These are phyloP conservation scores for Drosophila kuntzei DNA, from an alignment of 2,888 invertebrate genomes.

Conservation along the genomic window DNA sequence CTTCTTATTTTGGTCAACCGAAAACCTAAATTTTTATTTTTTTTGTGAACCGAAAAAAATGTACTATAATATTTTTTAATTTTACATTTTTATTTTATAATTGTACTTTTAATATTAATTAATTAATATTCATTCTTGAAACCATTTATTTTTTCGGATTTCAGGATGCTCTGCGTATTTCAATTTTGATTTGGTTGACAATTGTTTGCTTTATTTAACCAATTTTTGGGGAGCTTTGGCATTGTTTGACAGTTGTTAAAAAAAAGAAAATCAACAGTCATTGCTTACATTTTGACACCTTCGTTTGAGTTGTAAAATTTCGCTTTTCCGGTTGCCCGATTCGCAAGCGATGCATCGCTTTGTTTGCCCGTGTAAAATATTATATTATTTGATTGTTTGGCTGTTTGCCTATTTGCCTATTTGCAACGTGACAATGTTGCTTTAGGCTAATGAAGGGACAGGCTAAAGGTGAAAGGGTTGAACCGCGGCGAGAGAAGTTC, in stretches of 20 bases:
- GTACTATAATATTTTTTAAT: no score
- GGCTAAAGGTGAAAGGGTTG: constrained; percentile 10
- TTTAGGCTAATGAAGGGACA: constrained; percentile 63
- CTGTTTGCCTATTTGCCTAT: constrained; percentile 36
- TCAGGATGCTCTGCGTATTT: constrained; percentile 7
- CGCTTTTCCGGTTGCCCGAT: constrained; percentile 3
- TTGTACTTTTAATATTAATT: no score
- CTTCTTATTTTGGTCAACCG: no score
- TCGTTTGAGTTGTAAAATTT: background rate
- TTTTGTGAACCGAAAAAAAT: no score
- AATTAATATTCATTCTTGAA: no score
- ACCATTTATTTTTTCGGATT: no score
- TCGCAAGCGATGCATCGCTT: constrained; percentile 14
- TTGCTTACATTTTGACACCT: constrained; percentile 46
- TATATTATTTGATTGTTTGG: constrained; percentile 57
- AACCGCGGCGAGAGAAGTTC: background rate
- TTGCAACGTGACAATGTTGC: constrained; percentile 45
- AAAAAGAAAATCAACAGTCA: constrained; percentile 45
- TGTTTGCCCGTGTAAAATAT: constrained; percentile 73
- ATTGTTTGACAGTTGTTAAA: constrained; percentile 41
- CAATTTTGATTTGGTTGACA: constrained; percentile 51
- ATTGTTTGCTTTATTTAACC: constrained; percentile 33
- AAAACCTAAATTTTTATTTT: no score
- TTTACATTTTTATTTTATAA: no score
- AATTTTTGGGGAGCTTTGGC: constrained; percentile 22